Conservation (phyloP, 2,113 vertebrate genomes). For the Apus apus region DNA sequence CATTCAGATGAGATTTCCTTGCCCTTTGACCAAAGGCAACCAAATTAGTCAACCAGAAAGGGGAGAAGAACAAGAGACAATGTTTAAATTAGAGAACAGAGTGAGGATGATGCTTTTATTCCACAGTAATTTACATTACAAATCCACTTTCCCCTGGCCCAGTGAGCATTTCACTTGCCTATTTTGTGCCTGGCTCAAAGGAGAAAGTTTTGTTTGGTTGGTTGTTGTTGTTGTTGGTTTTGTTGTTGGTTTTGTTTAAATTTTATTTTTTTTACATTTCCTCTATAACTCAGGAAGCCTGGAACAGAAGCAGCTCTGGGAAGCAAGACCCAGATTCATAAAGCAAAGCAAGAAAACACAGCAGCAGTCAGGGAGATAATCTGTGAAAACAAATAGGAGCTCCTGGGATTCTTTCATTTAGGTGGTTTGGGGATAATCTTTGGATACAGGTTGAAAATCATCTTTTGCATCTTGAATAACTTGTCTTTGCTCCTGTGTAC, state of each 20-base stretch:
- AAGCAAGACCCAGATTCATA: not conserved
- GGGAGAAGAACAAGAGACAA: not conserved
- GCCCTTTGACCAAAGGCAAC: slow-evolving; percentile 3
- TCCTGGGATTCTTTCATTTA: not conserved
- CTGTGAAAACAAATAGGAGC: not conserved
- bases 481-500: not conserved
- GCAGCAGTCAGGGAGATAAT: not conserved
- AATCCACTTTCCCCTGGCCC: not conserved
- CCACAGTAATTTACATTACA: not conserved
- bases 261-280: not conserved
- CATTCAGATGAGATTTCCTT: slow-evolving; percentile 6
- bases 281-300: not conserved
- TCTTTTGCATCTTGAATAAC: not conserved
- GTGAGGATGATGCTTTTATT: not conserved
- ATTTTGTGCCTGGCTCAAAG: not conserved
- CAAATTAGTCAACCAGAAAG: not conserved
- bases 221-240: no score
- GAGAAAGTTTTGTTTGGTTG: no score
- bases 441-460: not conserved
- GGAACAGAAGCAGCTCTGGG: not conserved
- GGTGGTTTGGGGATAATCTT: not conserved
- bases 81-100: slow-evolving; percentile 19
- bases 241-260: not conserved
- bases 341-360: not conserved
- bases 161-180: not conserved